Conservation (phyloP, 2,113 vertebrate genomes). For the Tupaia tana region DNA sequence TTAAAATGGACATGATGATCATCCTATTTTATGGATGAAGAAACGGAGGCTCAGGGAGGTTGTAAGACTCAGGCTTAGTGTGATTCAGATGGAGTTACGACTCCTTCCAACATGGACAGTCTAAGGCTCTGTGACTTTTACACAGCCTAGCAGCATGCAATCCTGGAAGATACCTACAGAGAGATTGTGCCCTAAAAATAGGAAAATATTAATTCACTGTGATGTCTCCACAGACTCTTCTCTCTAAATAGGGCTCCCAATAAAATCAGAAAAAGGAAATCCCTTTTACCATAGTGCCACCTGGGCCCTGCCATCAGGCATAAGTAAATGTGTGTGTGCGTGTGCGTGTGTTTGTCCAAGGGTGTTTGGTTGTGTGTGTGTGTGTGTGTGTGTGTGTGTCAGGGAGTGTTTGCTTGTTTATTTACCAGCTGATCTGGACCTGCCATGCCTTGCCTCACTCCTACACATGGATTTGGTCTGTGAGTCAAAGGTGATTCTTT, state of each 20-base stretch:
- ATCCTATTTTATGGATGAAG: not conserved
- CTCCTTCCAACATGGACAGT: not conserved
- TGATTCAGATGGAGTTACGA: not conserved
- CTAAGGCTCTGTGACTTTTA: not conserved
- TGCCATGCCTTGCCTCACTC: accelerated
- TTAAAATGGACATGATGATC: not conserved
- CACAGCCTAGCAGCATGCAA: not conserved
- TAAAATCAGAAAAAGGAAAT: not conserved
- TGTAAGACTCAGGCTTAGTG: not conserved
- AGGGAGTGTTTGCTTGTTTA: not conserved
- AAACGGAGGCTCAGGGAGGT: not conserved
- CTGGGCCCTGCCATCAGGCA: not conserved
- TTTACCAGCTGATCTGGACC: too few relatives aligned
- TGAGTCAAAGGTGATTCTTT: not conserved
- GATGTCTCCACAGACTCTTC: not conserved
- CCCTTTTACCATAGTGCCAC: not conserved
- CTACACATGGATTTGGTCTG: accelerated
- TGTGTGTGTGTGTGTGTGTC: too few relatives aligned
- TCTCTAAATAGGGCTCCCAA: not conserved
- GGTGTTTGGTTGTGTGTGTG: not conserved
- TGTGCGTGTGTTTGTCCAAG: too few relatives aligned
- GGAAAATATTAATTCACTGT: not conserved
- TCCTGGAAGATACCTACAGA: not conserved
- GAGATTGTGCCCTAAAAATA: constrained; percentile 44
- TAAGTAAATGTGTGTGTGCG: too few relatives aligned